phyloP scores from a whole-genome alignment of 2,888 invertebrate species.

The Cataglyphis albicans region DNA sequence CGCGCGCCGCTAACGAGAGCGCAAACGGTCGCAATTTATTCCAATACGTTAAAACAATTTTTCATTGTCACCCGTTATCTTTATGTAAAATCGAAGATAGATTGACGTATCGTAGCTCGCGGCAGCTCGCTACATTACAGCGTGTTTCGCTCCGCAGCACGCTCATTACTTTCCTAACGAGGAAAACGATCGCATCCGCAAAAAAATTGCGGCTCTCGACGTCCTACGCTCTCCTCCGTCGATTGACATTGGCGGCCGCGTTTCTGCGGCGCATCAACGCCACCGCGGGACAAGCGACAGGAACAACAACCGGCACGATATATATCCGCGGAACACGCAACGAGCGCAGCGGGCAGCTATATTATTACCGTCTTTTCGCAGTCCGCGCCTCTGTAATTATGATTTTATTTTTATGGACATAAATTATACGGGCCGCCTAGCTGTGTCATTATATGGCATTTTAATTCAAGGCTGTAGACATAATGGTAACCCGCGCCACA shows the following conservation, averaged over 20 bases:
- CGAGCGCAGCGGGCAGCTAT: conserved; percentile 76
- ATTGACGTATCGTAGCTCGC: conserved; percentile 23
- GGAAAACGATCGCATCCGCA: conserved; percentile 28
- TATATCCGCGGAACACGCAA: conserved; percentile 73
- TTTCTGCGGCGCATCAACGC: conserved; percentile 49
- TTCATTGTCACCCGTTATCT: conserved; percentile 28
- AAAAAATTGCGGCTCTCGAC: conserved; percentile 26
- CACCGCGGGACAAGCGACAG: conserved; percentile 59
- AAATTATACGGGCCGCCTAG: conserved; percentile 84
- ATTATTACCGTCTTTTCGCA: conserved; percentile 85
- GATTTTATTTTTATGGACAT: conserved; percentile 86
- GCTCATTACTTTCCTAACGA: conserved; percentile 46
- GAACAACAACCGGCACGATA: conserved; percentile 66
- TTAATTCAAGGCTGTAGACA: conserved; percentile 85
- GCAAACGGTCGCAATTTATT: conserved; percentile 23
- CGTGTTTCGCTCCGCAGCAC: background rate
- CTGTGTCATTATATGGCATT: conserved; percentile 85
- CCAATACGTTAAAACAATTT: conserved; percentile 20
- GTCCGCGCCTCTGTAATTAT: conserved; percentile 84
- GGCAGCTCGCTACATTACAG: conserved; percentile 6
- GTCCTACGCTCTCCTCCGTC: conserved; percentile 22
- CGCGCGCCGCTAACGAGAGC: conserved; percentile 1
- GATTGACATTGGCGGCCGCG: conserved; percentile 32
- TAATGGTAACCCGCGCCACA: conserved; percentile 82
- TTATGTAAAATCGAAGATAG: background rate